Base-by-base conservation (phyloP, 2,888 invertebrate species). In the Melieria omissa region DNA sequence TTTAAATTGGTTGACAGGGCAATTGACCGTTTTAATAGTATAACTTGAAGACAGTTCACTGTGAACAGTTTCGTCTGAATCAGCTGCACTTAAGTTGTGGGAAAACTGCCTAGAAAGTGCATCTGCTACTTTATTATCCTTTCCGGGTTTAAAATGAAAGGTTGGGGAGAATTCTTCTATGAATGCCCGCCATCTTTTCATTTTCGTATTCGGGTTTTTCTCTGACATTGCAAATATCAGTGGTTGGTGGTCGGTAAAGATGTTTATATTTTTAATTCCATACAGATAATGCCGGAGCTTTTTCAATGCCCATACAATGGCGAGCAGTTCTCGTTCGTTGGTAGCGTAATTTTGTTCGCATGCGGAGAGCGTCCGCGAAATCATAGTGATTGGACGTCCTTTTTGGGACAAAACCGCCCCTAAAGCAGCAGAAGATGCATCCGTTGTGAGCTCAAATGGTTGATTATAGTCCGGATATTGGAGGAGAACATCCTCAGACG, bases 201-300 rank as follows among this genome's bases (percentile, higher is more conserved):
- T n/a, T n/a, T n/a, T n/a, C n/a, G n/a, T n/a, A n/a, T n/a, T n/a
- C n/a, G n/a, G n/a, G n/a, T n/a, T n/a, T n/a, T n/a, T n/a, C n/a
- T n/a, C n/a, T n/a, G n/a, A n/a, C n/a, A n/a, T n/a, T n/a, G n/a
- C n/a, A n/a, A n/a, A n/a, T n/a, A n/a, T n/a, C n/a, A n/a, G n/a
- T n/a, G n/a, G n/a, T 46, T 63, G 73, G 57, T 76, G 75, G 58
- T 75, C 74, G 0, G 72, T 73, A 62, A 54, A 74, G 54, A 74
- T 74, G 46, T 76, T 71, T 9, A 75, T n/a, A 57, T 75, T 60
- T 44, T 58, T 79, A 46, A 77, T 76, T 4, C 85, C 84, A 49
- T 83, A 85, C 5, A 86, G 46, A 57, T 84, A 84, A 4, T 83
- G 83, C 29, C 84, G 66, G 44, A 86, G 83, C 57, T 82, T 80